Conservation (phyloP, 2,113 vertebrate genomes). For the Pluvianellus socialis region DNA sequence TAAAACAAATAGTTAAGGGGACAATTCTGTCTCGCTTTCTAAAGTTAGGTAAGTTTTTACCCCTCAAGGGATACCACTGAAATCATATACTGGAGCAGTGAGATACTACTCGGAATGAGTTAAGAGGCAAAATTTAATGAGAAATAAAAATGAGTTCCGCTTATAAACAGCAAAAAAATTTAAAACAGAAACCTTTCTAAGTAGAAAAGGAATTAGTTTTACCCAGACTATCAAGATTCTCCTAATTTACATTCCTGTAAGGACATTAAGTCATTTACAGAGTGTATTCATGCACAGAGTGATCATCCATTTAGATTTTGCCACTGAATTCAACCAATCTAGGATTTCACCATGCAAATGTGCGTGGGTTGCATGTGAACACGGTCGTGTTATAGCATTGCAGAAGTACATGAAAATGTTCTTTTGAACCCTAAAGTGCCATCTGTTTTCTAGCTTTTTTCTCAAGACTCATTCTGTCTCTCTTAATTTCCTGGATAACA, state of each 20-base stretch:
- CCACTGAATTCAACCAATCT: neutral
- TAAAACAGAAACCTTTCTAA: neutral
- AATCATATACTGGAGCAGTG: neutral
- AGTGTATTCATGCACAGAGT: neutral
- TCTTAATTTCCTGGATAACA: neutral
- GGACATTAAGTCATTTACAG: neutral
- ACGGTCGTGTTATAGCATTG: neutral
- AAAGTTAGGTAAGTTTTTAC: neutral
- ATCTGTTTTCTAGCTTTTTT: conserved; percentile 19
- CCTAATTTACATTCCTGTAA: neutral
- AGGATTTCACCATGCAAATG: neutral
- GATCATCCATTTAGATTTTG: neutral
- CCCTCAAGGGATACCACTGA: neutral
- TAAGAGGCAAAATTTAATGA: neutral
- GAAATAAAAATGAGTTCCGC: neutral
- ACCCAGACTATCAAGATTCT: neutral
- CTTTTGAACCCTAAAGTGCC: neutral
- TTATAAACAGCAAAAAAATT: neutral
- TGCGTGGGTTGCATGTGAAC: neutral
- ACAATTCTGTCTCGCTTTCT: neutral
- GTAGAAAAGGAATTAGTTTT: neutral
- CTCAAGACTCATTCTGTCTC: neutral
- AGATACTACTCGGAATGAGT: neutral
- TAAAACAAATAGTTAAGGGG: neutral
- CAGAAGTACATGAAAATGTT: neutral